Percentiles rank a stretch among this genome's conserved stretches.
Evolutionary conservation across 2,797 vertebrate species (phyloP).

Genomic region (Astyanax mexicanus): DNA sequence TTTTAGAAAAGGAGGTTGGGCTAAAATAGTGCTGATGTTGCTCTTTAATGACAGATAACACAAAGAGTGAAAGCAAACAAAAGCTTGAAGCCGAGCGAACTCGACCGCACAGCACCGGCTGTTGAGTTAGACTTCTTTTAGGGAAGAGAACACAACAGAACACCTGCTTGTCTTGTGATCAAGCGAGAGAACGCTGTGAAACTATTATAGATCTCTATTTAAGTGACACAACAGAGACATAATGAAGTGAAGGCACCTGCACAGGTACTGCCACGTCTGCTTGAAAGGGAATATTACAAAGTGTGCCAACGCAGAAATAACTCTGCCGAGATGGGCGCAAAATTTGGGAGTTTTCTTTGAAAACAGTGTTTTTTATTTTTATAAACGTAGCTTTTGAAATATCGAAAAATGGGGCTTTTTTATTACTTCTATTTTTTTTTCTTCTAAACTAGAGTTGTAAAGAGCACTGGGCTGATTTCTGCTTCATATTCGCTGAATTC

Average conservation of each 20-base stretch:
- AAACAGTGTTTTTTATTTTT: neutral
- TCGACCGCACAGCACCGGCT: neutral
- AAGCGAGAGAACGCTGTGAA: slow-evolving; percentile 13
- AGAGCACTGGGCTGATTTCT: slow-evolving; percentile 9
- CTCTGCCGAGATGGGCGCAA: neutral
- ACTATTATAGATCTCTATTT: neutral
- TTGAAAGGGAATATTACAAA: neutral
- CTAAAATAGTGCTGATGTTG: no score
- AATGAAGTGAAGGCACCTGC: neutral
- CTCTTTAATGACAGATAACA: neutral
- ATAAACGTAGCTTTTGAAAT: neutral
- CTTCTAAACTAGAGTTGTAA: neutral
- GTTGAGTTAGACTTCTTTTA: slow-evolving; percentile 1
- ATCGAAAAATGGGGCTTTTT: neutral
- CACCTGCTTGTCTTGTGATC: slow-evolving; percentile 29
- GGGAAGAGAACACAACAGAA: neutral
- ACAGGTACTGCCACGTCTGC: neutral
- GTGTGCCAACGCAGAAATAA: neutral
- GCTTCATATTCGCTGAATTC: slow-evolving; percentile 36
- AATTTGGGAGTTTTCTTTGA: neutral
- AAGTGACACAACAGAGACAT: neutral
- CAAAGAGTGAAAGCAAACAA: neutral
- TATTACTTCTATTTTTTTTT: no score
- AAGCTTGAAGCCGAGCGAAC: neutral
- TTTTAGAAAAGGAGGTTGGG: no score